These are phyloP conservation scores for Dendrolimus kikuchii DNA, from an alignment of 1,140 invertebrate species.

Conservation along the genomic window DNA sequence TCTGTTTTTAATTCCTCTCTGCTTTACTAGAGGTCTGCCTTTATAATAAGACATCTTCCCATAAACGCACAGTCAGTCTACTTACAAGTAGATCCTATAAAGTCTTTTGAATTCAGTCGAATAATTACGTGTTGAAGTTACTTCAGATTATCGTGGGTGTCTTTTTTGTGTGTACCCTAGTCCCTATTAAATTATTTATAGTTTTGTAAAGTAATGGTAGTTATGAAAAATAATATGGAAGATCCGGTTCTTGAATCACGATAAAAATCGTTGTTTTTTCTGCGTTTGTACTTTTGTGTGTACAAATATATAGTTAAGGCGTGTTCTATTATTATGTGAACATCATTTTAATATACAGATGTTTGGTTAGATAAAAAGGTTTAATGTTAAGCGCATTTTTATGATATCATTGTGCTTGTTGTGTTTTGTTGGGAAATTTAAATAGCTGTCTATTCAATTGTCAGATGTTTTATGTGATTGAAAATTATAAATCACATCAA, in stretches of 20 bases:
- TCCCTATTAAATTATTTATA: constrained; percentile 22
- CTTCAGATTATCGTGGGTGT: constrained; percentile 18
- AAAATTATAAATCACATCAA: no score
- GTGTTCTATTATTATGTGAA: constrained; percentile 11
- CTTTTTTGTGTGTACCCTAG: constrained; percentile 5
- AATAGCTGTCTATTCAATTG: no score
- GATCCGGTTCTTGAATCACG: constrained; percentile 16
- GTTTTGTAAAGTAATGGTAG: constrained; percentile 11
- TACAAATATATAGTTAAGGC: constrained; percentile 8
- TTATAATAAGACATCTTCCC: constrained; percentile 30
- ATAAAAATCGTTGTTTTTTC: constrained; percentile 13
- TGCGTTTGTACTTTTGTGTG: constrained; percentile 3
- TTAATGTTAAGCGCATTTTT: not conserved
- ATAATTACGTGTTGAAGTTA: constrained; percentile 1
- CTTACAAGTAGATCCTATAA: not conserved
- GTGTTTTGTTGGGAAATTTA: no score
- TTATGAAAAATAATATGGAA: constrained; percentile 15
- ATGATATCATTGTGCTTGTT: no score
- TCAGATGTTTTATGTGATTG: no score
- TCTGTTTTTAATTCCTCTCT: no score
- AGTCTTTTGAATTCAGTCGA: constrained; percentile 2
- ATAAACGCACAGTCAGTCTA: constrained; percentile 7
- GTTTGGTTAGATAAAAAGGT: constrained; percentile 7
- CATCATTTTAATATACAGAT: not conserved
- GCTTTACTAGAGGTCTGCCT: no score